Base-by-base conservation (phyloP, 2,113 vertebrate genomes). In the Nyctibius bracteatus region DNA sequence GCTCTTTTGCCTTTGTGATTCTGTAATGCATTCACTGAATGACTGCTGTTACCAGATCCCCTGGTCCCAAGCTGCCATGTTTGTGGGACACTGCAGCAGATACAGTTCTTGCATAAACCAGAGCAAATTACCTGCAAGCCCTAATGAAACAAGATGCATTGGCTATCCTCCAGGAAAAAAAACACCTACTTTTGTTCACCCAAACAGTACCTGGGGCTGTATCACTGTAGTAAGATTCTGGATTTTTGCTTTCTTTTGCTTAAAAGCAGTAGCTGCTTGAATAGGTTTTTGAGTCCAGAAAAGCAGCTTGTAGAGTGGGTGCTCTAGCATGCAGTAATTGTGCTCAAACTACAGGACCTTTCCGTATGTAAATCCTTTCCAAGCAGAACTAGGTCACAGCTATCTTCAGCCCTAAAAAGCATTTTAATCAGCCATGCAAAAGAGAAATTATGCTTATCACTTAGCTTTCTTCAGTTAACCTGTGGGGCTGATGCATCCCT, bases 381-480 rank as follows among this genome's bases (percentile, higher is more conserved):
- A 89, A 87, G 86, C 86, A 95, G 88, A 96, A 95, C 77, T 91
- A 95, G 95, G 94, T 88, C 93, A 86, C 0, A 0, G 63, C 25
- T 86, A 59, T 78, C 75, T 95, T 86, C 81, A 96, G 94, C 91
- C 43, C 67, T 81, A 47, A 35, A 93, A 94, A 86, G 63, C 92
- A 67, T 37, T 81, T 70, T 74, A 81, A 58, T 58, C 79, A 92
- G 27, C 70, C 72, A 22, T 15, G 65, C 93, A 79, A 30, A 80
- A 92, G 68, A 61, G 35, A 31, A 85, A 51, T 55, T 41, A 70
- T 4, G 24, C 16, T 20, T 20, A 51, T 30, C 43, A 12, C 49
- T 63, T 46, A 0, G 31, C 58, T 92, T 62, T 72, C 54, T 47
- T 66, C 79, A 88, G 72, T 80, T 73, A 66, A 70, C 25, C 43